A percentile compares a stretch with the other conserved stretches of the same genome.
phyloP scores from a whole-genome alignment of 2,888 invertebrate genomes.

The Macaria liturata region DNA sequence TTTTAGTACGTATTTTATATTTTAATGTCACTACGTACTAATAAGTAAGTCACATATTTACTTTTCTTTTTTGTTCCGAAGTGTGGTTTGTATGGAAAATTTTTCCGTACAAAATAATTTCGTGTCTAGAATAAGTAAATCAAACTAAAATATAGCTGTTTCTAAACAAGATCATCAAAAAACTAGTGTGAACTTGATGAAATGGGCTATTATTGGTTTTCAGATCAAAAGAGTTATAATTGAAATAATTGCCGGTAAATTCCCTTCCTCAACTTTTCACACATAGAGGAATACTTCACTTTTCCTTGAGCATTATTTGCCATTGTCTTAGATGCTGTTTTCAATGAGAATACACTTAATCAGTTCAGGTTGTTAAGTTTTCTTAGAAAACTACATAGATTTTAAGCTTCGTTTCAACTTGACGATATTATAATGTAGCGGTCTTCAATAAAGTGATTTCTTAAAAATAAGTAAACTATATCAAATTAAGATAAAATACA shows the following conservation, averaged over 20 bases:
- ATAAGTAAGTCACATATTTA: too few relatives aligned
- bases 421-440: too few relatives aligned
- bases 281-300: not conserved
- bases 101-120: not conserved
- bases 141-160: not conserved
- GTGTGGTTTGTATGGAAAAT: too few relatives aligned
- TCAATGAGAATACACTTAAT: not conserved
- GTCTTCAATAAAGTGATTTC: too few relatives aligned
- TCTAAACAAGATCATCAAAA: too few relatives aligned
- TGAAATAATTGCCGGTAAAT: slow-evolving; percentile 5
- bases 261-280: slow-evolving; percentile 10
- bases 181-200: slow-evolving; percentile 5
- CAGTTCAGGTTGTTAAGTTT: not conserved
- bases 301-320: not conserved
- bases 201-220: not conserved
- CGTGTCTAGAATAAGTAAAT: slow-evolving; percentile 10
- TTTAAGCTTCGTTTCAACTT: too few relatives aligned
- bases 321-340: not conserved
- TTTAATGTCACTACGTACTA: too few relatives aligned
- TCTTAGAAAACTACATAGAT: not conserved
- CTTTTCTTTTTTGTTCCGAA: too few relatives aligned
- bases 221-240: not conserved
- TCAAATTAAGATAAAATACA: too few relatives aligned
- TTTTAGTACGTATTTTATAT: too few relatives aligned
- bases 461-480: too few relatives aligned